phyloP scores from a whole-genome alignment of 1,140 invertebrate species.

The Drosophila micromelanica region DNA sequence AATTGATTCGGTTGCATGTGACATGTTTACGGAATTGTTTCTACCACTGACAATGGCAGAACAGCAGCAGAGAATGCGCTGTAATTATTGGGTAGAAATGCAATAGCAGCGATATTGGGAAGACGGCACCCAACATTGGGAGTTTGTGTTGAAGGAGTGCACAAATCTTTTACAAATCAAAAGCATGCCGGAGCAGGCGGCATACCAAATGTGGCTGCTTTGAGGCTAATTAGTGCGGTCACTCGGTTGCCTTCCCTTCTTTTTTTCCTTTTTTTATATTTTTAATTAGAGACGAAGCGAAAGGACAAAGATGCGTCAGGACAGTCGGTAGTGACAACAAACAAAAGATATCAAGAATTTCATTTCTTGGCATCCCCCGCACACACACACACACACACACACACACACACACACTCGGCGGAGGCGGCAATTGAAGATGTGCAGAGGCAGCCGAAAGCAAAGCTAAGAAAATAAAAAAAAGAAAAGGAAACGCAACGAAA shows the following conservation, averaged over 20 bases:
- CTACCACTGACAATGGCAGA: slow-evolving; percentile 30
- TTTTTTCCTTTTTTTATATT: slow-evolving; percentile 42
- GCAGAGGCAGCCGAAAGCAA: slow-evolving; percentile 25
- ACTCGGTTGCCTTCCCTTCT: slow-evolving; percentile 46
- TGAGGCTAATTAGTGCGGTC: slow-evolving; percentile 81
- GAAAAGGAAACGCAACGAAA: slow-evolving; percentile 35
- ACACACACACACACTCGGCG: slow-evolving; percentile 1
- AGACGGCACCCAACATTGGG: not conserved
- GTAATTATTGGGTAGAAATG: slow-evolving; percentile 63
- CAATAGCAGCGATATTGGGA: slow-evolving; percentile 22
- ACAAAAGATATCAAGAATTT: slow-evolving; percentile 83
- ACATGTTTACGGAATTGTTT: slow-evolving; percentile 79
- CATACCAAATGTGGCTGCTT: slow-evolving; percentile 75
- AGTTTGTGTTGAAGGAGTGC: slow-evolving; percentile 45
- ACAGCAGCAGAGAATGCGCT: slow-evolving; percentile 26
- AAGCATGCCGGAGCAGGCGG: slow-evolving; percentile 48
- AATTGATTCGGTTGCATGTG: slow-evolving; percentile 82
- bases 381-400: slow-evolving; percentile 15
- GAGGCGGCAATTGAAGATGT: slow-evolving; percentile 57
- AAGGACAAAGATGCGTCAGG: slow-evolving; percentile 79
- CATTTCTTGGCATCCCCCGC: slow-evolving; percentile 64
- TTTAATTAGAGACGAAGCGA: slow-evolving; percentile 76
- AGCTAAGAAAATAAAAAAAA: slow-evolving; percentile 13
- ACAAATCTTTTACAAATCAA: slow-evolving; percentile 80
- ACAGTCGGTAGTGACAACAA: slow-evolving; percentile 73